Base-by-base conservation (phyloP, 2,797 vertebrate species). In the Australoheros facetus region DNA sequence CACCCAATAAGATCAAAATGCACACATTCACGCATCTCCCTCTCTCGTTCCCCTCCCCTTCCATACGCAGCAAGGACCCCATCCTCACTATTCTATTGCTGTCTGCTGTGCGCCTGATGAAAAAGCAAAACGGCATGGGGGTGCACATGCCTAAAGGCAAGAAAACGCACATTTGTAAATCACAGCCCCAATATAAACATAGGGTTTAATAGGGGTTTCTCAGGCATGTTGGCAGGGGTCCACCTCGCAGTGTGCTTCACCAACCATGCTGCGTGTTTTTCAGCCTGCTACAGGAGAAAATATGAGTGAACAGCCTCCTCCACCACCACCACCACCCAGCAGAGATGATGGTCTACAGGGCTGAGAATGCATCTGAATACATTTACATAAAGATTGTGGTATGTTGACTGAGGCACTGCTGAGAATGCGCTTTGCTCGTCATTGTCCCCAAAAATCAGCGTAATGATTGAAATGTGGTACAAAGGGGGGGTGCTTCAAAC, bases 351-450 rank as follows among this genome's bases (percentile, higher is more conserved):
- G 92, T 93, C 92, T 86, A 81, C 81, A 76, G 76, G 88, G 91
- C 85, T 66, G 87, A 74, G 94, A 92, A 92, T 88, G 93, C 72
- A 95, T 95, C 91, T 94, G 83, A 95, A 96, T 95, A 95, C 81
- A 96, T 96, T 95, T 95, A 91, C 95, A 96, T 96, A 94, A 82
- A 94, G 89, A 96, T 91, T 90, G 93, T 82, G 93, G 87, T 56
- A 85, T 45, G 79, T 75, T 92, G 87, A 90, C 91, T 82, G 82
- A 85, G 81, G 79, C 84, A 56, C 86, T 85, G 85, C 86, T 82
- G 88, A 88, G 88, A 88, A 86, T 42, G 74, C 82, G 64, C 51
- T 56, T 34, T 37, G 85, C 79, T 78, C 79, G 56, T 85, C 79
- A 86, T 81, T 87, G 90, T 91, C 87, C 80, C 83, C 82, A 74